phyloP scores from a whole-genome alignment of 2,113 vertebrate species.

The Nicator chloris region DNA sequence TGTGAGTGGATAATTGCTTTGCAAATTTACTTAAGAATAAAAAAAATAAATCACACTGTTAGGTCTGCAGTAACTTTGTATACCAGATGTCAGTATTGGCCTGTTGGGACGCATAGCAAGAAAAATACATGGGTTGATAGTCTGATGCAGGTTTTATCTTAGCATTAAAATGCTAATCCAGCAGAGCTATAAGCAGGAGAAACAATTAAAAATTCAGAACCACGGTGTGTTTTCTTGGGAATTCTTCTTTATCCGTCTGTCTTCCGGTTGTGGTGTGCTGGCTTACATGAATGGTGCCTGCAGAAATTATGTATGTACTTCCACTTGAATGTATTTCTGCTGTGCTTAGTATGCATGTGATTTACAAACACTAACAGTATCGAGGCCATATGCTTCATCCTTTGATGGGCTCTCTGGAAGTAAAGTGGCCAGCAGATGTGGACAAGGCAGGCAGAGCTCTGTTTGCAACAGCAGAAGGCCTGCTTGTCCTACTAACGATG shows the following conservation, averaged over 20 bases:
- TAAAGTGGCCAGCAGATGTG: slow-evolving; percentile 36
- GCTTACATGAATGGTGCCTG: background rate
- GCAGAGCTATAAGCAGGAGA: background rate
- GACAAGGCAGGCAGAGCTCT: background rate
- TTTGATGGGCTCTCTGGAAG: slow-evolving; percentile 10
- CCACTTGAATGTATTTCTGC: background rate
- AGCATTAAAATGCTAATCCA: background rate
- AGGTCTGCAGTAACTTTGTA: background rate
- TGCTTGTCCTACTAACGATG: slow-evolving; percentile 4
- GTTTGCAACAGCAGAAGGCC: slow-evolving; percentile 21
- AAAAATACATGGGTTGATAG: background rate
- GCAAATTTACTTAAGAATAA: background rate
- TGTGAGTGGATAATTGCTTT: background rate
- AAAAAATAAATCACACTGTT: background rate
- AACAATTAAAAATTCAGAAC: background rate
- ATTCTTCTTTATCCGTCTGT: background rate
- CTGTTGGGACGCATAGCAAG: background rate
- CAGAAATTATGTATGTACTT: background rate
- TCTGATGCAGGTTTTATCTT: background rate
- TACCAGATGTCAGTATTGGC: slow-evolving; percentile 10
- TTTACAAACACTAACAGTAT: background rate
- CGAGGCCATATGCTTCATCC: background rate
- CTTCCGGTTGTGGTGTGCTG: background rate
- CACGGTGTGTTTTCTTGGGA: background rate
- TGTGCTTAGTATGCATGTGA: background rate